Percentiles rank a stretch among this genome's conserved stretches.
These are phyloP conservation scores for Disparrhopalites patrizii DNA, from an alignment of 2,888 invertebrate genomes.

Conservation along the genomic window DNA sequence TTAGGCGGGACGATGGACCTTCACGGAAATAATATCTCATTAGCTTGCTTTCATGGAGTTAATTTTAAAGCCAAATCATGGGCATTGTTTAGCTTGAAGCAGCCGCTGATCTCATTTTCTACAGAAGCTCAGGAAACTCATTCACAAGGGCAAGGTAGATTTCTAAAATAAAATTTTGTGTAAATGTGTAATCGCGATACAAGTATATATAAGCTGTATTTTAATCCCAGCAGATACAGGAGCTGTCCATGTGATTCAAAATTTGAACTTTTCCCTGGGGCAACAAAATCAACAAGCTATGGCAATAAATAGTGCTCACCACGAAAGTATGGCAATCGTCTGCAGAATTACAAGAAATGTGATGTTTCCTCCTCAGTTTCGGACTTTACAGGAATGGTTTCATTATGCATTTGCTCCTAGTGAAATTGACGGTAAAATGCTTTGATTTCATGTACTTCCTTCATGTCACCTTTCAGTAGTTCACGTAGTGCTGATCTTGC, in stretches of 20 bases:
- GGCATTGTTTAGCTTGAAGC: slow-evolving; percentile 90
- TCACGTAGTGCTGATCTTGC: neutral
- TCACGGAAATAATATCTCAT: slow-evolving; percentile 79
- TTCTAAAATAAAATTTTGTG: neutral
- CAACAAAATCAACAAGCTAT: slow-evolving; percentile 60
- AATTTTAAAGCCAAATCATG: slow-evolving; percentile 95
- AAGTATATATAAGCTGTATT: neutral
- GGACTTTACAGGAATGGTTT: slow-evolving; percentile 93
- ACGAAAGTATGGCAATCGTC: slow-evolving; percentile 90
- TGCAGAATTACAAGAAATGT: slow-evolving; percentile 86
- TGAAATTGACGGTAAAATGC: slow-evolving; percentile 78
- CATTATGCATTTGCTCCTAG: slow-evolving; percentile 91
- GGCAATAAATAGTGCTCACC: slow-evolving; percentile 58
- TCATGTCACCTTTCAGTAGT: neutral
- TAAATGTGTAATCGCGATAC: neutral
- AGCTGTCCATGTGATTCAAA: slow-evolving; percentile 81
- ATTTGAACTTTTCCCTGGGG: slow-evolving; percentile 82
- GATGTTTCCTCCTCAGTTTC: slow-evolving; percentile 92
- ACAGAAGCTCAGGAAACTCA: slow-evolving; percentile 87
- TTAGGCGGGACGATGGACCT: slow-evolving; percentile 85
- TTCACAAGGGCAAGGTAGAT: slow-evolving; percentile 50
- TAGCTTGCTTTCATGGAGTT: slow-evolving; percentile 96
- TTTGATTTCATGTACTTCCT: neutral
- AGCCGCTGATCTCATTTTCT: slow-evolving; percentile 87
- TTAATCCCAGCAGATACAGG: slow-evolving; percentile 53